Base-by-base conservation (phyloP, 2,113 vertebrate genomes). In the Microcebus murinus region DNA sequence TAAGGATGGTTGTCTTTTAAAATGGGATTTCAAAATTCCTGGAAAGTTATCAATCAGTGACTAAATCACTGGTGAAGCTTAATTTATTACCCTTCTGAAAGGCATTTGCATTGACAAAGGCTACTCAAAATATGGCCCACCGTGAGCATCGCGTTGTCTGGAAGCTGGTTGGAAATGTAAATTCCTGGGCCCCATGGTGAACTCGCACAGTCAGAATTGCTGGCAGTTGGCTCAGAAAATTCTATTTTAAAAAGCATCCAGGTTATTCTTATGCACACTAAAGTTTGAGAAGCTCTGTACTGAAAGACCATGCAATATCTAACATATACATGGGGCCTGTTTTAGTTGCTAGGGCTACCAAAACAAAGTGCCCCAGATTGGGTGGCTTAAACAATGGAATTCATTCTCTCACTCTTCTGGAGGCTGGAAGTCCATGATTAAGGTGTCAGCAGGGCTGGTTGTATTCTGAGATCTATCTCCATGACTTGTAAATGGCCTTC, bases 1-100 rank as follows among this genome's bases (percentile, higher is more conserved):
- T 77, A 81, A 90, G 39, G 21, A 95, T 81, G 18, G 13, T 11
- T 59, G 45, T 76, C 68, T 91, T 80, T 94, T 79, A 95, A 34
- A 96, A 82, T 50, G 25, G 12, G 31, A 82, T 74, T 74, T 67
- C 34, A 63, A 93, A 91, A 89, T 84, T 81, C 34, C 57, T 84
- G 42, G 77, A 90, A 90, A 87, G 83, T 61, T 91, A 86, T 61
- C 10, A 14, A 42, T 29, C 9, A 36, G 82, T 77, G 67, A 77
- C 42, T 77, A 73, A 81, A 83, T 83, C 36, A 80, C 14, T 73
- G 34, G 48, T 0, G 2, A 76, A 80, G 31, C 15, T 93, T 82
- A 55, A 77, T 81, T 52, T 70, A 36, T 81, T 71, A 87, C 17
- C 48, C 68, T 84, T 65, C 57, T 55, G 20, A 79, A 95, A 96